A percentile compares a stretch with the other conserved stretches of the same genome.
phyloP scores from a whole-genome alignment of 2,113 vertebrate species.

The Atractosteus spatula region DNA sequence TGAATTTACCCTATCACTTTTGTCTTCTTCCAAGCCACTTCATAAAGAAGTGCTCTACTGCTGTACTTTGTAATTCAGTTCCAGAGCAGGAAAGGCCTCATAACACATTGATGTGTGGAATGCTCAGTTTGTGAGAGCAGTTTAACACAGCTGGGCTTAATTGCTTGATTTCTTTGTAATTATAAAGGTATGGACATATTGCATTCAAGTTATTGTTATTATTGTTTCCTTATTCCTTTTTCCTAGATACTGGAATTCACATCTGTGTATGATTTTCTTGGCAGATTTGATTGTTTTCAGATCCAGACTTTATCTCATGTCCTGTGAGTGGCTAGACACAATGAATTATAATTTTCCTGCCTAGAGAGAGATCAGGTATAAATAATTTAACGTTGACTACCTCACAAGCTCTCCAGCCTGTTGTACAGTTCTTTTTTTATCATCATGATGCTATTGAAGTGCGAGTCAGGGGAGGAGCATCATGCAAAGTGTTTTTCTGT shows the following conservation, averaged over 20 bases:
- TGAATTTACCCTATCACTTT: no score
- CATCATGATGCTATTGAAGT: neutral
- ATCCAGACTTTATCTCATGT: neutral
- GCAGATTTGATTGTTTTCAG: neutral
- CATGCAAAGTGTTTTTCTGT: neutral
- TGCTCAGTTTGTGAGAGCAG: neutral
- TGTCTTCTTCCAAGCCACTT: no score
- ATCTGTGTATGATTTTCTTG: neutral
- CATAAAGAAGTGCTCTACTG: no score
- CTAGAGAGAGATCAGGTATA: neutral
- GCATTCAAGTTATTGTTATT: neutral
- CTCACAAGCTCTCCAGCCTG: neutral
- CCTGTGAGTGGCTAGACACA: neutral
- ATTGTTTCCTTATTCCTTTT: neutral
- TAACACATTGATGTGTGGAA: neutral
- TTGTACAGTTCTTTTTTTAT: neutral
- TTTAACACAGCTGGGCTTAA: neutral
- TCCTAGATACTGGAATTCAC: neutral
- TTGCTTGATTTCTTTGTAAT: neutral
- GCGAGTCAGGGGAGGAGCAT: neutral
- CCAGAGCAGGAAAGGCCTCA: neutral
- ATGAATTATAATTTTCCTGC: neutral
- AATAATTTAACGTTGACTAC: neutral
- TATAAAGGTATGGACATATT: neutral
- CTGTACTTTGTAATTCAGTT: no score